Conservation (phyloP, 2,113 vertebrate genomes). For the Proterorhinus semilunaris region DNA sequence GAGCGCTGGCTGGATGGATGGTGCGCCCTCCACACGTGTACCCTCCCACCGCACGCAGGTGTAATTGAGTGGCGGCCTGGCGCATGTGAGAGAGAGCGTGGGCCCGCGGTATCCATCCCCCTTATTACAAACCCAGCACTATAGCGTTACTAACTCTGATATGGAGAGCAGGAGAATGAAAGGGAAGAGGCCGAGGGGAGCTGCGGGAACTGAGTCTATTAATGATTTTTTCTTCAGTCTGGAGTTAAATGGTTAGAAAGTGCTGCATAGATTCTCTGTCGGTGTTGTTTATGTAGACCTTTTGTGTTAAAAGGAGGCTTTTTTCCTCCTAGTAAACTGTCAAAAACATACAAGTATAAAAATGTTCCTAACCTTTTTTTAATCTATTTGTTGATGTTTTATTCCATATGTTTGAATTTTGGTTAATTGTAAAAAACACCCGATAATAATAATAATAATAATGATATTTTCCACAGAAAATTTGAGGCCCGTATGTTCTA, state of each 20-base stretch:
- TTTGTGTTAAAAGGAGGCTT: conserved; percentile 9
- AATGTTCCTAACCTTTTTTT: too few relatives aligned
- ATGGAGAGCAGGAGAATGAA: conserved; percentile 53
- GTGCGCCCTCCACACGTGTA: conserved; percentile 64
- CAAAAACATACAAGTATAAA: too few relatives aligned
- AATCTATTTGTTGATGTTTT: too few relatives aligned
- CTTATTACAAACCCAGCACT: conserved; percentile 64
- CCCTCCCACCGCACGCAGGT: conserved; percentile 65
- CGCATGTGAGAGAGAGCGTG: conserved; percentile 49
- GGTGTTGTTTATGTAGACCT: neutral
- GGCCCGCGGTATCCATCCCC: conserved; percentile 59
- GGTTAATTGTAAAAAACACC: neutral
- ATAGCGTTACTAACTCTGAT: conserved; percentile 30
- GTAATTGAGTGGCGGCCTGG: conserved; percentile 68
- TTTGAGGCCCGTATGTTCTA: conserved; percentile 82
- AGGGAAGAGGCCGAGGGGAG: conserved; percentile 12
- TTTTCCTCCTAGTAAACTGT: neutral
- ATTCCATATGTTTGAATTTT: neutral
- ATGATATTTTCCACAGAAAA: conserved; percentile 68
- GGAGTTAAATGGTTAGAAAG: conserved; percentile 67
- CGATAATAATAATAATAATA: neutral
- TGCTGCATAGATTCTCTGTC: neutral
- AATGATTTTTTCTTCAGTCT: conserved; percentile 49
- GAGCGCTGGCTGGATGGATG: conserved; percentile 69
- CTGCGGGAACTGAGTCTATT: conserved; percentile 18